Conservation (phyloP, 1,140 invertebrate species). For the Pachyrhynchus sulphureomaculatus region DNA sequence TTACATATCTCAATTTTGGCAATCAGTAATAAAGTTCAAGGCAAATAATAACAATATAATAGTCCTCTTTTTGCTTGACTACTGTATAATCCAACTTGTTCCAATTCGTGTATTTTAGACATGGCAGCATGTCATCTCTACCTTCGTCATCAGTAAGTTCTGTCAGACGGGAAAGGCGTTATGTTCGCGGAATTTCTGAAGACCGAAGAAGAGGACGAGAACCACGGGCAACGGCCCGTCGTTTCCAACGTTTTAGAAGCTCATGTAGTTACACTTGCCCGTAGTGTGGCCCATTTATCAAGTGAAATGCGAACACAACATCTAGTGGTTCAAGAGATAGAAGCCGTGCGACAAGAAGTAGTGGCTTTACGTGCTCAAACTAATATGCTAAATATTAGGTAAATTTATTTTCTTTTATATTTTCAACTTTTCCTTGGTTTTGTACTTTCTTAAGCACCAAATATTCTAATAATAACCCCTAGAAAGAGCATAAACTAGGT, state of each 20-base stretch:
- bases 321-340: slow-evolving; percentile 87
- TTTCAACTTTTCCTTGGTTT: too few species aligned
- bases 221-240: slow-evolving; percentile 78
- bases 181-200: slow-evolving; percentile 48
- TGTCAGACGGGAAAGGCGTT: slow-evolving; percentile 63
- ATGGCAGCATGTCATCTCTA: slow-evolving; percentile 80
- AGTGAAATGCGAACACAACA: slow-evolving; percentile 91
- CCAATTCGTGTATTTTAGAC: slow-evolving; percentile 47
- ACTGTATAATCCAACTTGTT: too few species aligned
- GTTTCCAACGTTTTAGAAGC: slow-evolving; percentile 88
- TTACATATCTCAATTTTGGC: too few species aligned
- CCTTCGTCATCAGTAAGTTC: slow-evolving; percentile 78
- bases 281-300: slow-evolving; percentile 89
- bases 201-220: slow-evolving; percentile 75
- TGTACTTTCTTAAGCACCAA: background rate
- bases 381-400: slow-evolving; percentile 58
- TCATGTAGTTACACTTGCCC: slow-evolving; percentile 87
- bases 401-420: too few species aligned
- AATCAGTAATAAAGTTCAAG: too few species aligned
- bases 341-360: slow-evolving; percentile 82
- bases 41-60: too few species aligned
- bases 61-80: too few species aligned
- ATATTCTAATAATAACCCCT: too few species aligned
- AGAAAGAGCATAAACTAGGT: too few species aligned
- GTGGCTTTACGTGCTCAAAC: slow-evolving; percentile 71